Base-by-base conservation (phyloP, 2,797 vertebrate species). In the Choloepus didactylus region DNA sequence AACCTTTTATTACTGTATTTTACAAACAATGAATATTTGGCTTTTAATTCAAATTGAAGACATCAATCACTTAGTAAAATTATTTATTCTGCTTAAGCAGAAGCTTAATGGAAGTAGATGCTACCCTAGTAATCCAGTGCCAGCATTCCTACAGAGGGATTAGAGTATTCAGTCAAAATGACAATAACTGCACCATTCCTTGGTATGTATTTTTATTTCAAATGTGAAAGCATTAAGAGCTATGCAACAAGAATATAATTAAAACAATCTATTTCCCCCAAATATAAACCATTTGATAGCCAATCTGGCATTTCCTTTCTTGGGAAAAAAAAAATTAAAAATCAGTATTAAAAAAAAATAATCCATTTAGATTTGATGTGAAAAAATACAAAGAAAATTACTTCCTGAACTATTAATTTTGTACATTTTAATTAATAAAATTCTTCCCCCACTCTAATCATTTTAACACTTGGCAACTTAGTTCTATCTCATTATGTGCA, bases 361-460 rank as follows among this genome's bases (percentile, higher is more conserved):
- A 69, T 49, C 56, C 69, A 76, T 44, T n/a, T 51, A 5, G 54
- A 54, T 6, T 54, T 77, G 15, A 88, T 77, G 35, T 49, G 31
- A 95, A 69, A 85, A 96, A 96, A 93, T 86, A 66, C 15, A 89
- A 96, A 93, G 18, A 90, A 96, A 89, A 81, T 16, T 89, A 7
- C 67, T 95, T 89, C 69, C 54, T 83, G 93, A 92, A 75, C 73
- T 92, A 94, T 41, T 79, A 56, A 76, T 67, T 83, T 93, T 38
- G 49, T 64, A 86, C 18, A 92, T 73, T 96, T 93, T 87, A 87
- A 85, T 75, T 54, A n/a, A 56, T 91, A 51, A 69, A 81, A 86
- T 88, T 79, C 27, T 67, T 93, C 86, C 35, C 73, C 46, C n/a
- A 60, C 27, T 67, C 46, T 70, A 83, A 96, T 90, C 41, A 79